Percentiles rank a stretch among this genome's conserved stretches.
These are phyloP conservation scores for Pteruthius melanotis DNA, from an alignment of 2,113 vertebrate genomes.

Conservation along the genomic window DNA sequence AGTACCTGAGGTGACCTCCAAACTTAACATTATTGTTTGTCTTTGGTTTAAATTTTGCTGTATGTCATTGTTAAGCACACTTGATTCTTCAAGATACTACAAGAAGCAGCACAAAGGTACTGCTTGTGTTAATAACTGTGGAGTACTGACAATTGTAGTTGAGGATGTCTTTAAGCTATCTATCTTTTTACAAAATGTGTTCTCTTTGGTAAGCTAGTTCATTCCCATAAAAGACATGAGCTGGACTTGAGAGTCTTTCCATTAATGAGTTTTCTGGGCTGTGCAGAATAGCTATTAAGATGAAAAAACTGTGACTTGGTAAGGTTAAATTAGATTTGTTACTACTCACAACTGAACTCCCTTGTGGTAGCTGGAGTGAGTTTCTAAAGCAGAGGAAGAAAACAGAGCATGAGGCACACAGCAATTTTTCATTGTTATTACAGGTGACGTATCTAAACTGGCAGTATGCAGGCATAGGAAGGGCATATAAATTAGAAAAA, in stretches of 20 bases:
- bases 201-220: constrained; percentile 15
- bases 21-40: not conserved
- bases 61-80: not conserved
- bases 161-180: constrained; percentile 8
- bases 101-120: not conserved
- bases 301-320: constrained; percentile 68
- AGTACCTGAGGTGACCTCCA: not conserved
- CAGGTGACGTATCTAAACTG: constrained; percentile 84
- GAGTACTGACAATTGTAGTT: not conserved
- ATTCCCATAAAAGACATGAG: constrained; percentile 38
- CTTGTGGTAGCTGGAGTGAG: constrained; percentile 64
- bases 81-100: not conserved
- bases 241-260: constrained; percentile 33
- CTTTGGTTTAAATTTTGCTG: not conserved
- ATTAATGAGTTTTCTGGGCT: constrained; percentile 61
- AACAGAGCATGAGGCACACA: constrained; percentile 57
- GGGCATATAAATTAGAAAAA: constrained; percentile 70
- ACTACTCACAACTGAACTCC: constrained; percentile 66
- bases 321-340: constrained; percentile 79
- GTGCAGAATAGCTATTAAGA: constrained; percentile 65
- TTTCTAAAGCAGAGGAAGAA: constrained; percentile 49
- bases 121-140: not conserved
- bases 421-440: constrained; percentile 94
- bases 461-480: constrained; percentile 59
- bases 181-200: not conserved